Conservation (phyloP, 2,888 invertebrate species). For the Mythimna lalbum region DNA sequence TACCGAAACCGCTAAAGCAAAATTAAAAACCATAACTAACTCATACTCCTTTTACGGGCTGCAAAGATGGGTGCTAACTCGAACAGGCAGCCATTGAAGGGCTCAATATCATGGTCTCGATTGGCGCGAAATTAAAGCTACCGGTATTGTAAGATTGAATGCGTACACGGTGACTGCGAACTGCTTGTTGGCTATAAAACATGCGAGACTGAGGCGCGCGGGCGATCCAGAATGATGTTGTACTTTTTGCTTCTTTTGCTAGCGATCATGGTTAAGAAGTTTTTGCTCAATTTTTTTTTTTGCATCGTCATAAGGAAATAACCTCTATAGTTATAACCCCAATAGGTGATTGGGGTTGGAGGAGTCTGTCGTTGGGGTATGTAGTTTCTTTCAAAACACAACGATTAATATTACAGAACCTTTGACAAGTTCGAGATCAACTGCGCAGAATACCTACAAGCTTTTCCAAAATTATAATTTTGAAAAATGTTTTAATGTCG, state of each 20-base stretch:
- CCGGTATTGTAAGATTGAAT: constrained; percentile 61
- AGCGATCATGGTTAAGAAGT: background rate
- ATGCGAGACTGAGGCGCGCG: constrained; percentile 16
- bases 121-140: constrained; percentile 69
- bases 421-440: no score
- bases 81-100: constrained; percentile 40
- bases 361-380: no score
- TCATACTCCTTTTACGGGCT: constrained; percentile 7
- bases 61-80: constrained; percentile 25
- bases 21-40: constrained; percentile 5
- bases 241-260: constrained; percentile 24
- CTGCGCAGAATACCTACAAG: background rate
- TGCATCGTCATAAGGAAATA: background rate
- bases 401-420: no score
- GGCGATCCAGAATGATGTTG: constrained; percentile 9
- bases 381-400: background rate
- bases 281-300: background rate
- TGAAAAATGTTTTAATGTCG: background rate
- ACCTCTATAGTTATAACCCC: no score
- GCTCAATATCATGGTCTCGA: constrained; percentile 51
- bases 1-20: constrained; percentile 19
- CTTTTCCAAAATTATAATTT: background rate
- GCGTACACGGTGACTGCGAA: constrained; percentile 35
- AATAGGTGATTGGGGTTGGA: background rate
- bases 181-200: constrained; percentile 41